Conservation (phyloP, 1,140 invertebrate genomes). For the Agrilus planipennis region DNA sequence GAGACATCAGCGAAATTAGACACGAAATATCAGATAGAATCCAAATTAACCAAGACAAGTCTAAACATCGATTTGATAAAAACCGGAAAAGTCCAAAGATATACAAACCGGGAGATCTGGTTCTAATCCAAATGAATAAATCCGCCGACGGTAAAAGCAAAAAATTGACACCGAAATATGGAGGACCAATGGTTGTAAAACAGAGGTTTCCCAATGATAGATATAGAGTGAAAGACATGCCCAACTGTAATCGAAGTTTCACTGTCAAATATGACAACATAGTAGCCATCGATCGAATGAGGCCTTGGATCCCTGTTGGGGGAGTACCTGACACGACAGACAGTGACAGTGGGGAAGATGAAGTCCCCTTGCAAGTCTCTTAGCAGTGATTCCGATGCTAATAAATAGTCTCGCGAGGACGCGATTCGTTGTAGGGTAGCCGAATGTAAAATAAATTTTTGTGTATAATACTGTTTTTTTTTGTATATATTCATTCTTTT, state of each 20-base stretch:
- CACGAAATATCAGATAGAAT: too few species aligned
- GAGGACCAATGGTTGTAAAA: neutral
- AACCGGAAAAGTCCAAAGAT: conserved; percentile 1
- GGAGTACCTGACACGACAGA: neutral
- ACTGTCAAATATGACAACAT: neutral
- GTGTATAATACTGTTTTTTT: too few species aligned
- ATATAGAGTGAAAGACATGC: neutral
- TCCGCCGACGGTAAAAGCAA: neutral
- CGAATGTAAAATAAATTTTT: too few species aligned
- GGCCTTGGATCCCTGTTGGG: neutral
- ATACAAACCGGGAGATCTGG: conserved; percentile 7
- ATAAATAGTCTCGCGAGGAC: too few species aligned
- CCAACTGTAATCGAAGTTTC: neutral
- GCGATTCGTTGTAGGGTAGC: too few species aligned
- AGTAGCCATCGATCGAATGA: neutral
- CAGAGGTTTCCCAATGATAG: conserved; percentile 2
- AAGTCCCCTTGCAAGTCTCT: too few species aligned
- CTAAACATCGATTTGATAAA: neutral
- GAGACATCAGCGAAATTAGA: too few species aligned
- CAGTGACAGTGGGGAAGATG: neutral
- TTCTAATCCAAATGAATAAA: neutral
- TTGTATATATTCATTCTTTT: too few species aligned
- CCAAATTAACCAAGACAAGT: too few species aligned
- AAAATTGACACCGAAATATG: conserved; percentile 1
- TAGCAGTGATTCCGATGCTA: too few species aligned